Base-by-base conservation (phyloP, 2,888 invertebrate species). In the Agrochola lota region DNA sequence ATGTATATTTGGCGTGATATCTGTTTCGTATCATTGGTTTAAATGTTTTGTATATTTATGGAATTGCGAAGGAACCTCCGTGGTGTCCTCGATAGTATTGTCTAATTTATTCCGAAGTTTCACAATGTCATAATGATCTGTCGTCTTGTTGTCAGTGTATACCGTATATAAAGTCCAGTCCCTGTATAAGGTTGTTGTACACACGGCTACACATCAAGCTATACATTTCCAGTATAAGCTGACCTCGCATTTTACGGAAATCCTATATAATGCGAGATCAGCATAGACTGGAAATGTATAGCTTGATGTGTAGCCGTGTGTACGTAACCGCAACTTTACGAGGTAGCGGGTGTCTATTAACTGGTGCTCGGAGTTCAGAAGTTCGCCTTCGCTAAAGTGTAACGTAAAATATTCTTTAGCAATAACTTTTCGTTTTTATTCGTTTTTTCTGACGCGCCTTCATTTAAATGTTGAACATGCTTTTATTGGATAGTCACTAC, bases 341-440 rank as follows among this genome's bases (percentile, higher is more conserved):
- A 86, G 84, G 84, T 78, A 75, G 62, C 43, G 55, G 78, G 81
- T 86, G 75, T 87, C 86, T 87, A 87, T 81, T 87, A 83, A 78
- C 84, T 80, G 77, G 76, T 80, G 78, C 75, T 85, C 40, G 43
- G 78, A 86, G 81, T 80, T 84, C 86, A 85, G 81, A 84, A 77
- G 81, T 78, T 87, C 78, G 78, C 86, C 86, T 85, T 85, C 81
- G 30, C 63, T 70, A 77, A 81, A 84, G 26, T 72, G 62, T 75
- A 70, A 57, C 68, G 76, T 80, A 66, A 83, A 81, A 77, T 77
- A 82, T 73, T 76, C 35, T 74, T 75, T 57, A 55, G 70, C 57
- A 68, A 74, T 79, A 73, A 30, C 12, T 78, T 66, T 72, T 60
- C 17, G 69, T 76, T 85, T 82, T 83, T 66, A 72, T 82, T 77